These are phyloP conservation scores for Drosophila asahinai DNA, from an alignment of 1,140 invertebrate genomes.

Conservation along the genomic window DNA sequence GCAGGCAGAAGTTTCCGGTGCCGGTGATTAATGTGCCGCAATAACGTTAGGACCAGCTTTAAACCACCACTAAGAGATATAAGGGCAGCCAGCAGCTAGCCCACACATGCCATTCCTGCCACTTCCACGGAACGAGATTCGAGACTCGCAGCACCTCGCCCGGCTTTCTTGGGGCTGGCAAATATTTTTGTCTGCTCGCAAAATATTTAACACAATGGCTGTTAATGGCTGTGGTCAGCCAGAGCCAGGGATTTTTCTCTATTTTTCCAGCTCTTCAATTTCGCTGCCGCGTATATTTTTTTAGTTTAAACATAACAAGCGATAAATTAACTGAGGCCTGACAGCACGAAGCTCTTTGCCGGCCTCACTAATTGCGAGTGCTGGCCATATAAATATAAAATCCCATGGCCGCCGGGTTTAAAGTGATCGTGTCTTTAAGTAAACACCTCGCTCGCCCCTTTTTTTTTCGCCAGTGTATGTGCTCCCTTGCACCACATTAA, in stretches of 20 bases:
- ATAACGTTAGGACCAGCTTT: conserved; percentile 72
- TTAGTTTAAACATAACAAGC: conserved; percentile 79
- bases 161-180: conserved; percentile 63
- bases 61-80: conserved; percentile 68
- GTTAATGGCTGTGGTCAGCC: conserved; percentile 65
- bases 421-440: conserved; percentile 41
- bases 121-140: conserved; percentile 24
- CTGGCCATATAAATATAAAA: conserved; percentile 68
- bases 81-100: conserved; percentile 25
- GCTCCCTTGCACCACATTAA: conserved; percentile 52
- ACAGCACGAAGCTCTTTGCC: conserved; percentile 62
- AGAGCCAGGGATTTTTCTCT: conserved; percentile 48
- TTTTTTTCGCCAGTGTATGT: conserved; percentile 5
- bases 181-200: conserved; percentile 77
- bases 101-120: conserved; percentile 34
- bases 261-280: conserved; percentile 39
- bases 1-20: conserved; percentile 62
- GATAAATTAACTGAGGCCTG: conserved; percentile 70
- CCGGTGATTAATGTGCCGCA: conserved; percentile 75
- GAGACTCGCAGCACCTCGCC: conserved; percentile 33
- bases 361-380: conserved; percentile 72
- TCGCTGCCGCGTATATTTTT: conserved; percentile 26
- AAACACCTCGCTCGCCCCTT: neutral
- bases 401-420: conserved; percentile 46
- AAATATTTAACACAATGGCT: conserved; percentile 75